Evolutionary conservation across 2,113 vertebrate species (phyloP), one percentile per base, ranked within the genome.

Genomic region (Tretioscincus oriximinensis): DNA sequence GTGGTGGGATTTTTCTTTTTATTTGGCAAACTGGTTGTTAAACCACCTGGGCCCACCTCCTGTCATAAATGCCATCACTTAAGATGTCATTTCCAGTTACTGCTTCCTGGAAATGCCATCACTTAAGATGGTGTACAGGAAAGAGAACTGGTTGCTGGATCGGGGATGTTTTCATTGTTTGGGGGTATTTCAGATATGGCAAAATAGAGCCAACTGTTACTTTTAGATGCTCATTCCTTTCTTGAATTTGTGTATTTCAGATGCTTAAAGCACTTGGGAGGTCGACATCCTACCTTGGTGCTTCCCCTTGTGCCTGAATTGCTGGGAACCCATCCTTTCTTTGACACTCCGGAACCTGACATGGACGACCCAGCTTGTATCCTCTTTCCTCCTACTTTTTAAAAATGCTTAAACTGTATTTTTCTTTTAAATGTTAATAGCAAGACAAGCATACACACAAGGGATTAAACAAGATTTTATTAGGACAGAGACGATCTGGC

Each of bases 321-420:
- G 72, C 95, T 99, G 90, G 99, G 98, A 88, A 99, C 97, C 0
- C 98, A 99, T 83, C 98, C 98, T 0, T 99, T 98, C 89, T 99
- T 99, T 8, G 98, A 99, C 91, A 99, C 98, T 0, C 98, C 98
- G 0, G 98, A 99, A 45, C 98, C 98, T 0, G 98, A 99, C 90
- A 99, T 99, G 98, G 98, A 99, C 22, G 98, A 99, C 63, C 98
- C 98, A 22, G 98, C 98, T 22, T 99, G 98, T 99, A 99, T 99
- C 98, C 95, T 96, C 85, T 86, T 35, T 67, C 76, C 20, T 29
- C 11, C 54, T 14, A n/a, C 21, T 29, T 29, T 28, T 5, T 16
- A 12, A 14, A 41, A 20, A 73, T 81, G 67, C 7, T 60, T 16
- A 63, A 28, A 24, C 22, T 76, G 31, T 26, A 9, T 35, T 31